Base-by-base conservation (phyloP, 2,113 vertebrate species). In the Bujurquina vittata region DNA sequence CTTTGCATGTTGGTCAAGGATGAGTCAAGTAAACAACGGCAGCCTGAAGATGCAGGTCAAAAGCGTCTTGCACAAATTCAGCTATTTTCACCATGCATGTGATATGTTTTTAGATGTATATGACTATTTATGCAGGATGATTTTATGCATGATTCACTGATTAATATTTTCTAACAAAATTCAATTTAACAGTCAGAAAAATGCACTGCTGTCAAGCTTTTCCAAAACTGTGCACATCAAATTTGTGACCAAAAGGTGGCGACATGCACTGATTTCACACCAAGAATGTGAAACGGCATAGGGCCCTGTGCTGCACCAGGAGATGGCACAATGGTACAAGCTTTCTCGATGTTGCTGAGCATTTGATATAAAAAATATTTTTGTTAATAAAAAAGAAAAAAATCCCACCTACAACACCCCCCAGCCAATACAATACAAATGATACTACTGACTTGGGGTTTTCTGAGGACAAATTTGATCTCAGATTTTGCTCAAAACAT, bases 211-310 rank as follows among this genome's bases (percentile, higher is more conserved):
- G 37, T 29, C 33, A 33, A 33, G 33, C 26, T 22, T 37, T 67
- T 67, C 8, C 37, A 43, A 54, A 60, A 62, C 7, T 62, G 56
- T 89, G 80, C 69, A 91, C 8, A 31, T 75, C 20, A 57, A 12
- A 57, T 43, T 10, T 55, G 6, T 59, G 1, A 40, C 83, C 93
- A 90, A 35, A 52, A 75, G 93, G 60, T 79, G 84, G 89, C 88
- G 88, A 87, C 83, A 89, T 65, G 57, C n/a, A 29, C 67, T 82
- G 40, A 87, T 33, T 59, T 56, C 5, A 67, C 4, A 33, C 10
- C 52, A 10, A 20, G 9, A 49, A 23, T 9, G 9, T 43, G 5
- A 10, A 6, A 11, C 15, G 5, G 15, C 2, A 26, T 40, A 1
- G 6, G 18, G 3, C 29, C 6, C 10, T 54, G 1, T 17, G 59